phyloP scores from a whole-genome alignment of 2,797 vertebrate species.

The Sandelia bainsii region DNA sequence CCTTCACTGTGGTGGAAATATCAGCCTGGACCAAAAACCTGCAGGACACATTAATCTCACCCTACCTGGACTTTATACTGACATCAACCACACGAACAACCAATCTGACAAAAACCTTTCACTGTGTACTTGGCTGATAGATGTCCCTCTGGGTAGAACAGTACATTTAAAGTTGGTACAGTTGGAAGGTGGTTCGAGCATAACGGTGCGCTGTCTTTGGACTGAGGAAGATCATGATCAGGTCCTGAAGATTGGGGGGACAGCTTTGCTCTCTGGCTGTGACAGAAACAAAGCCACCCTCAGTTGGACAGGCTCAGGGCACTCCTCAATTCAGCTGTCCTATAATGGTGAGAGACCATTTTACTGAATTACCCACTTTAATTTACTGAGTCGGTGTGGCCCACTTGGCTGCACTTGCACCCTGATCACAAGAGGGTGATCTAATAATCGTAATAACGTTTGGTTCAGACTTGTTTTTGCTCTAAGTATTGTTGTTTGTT shows the following conservation, averaged over 20 bases:
- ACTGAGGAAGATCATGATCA: not conserved
- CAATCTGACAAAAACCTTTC: slow-evolving; percentile 14
- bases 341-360: slow-evolving; percentile 70
- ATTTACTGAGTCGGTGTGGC: slow-evolving; percentile 22
- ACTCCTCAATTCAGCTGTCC: slow-evolving; percentile 56
- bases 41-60: slow-evolving; percentile 57
- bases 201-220: slow-evolving; percentile 59
- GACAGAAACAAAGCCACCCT: slow-evolving; percentile 64
- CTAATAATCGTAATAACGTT: slow-evolving; percentile 37
- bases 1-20: slow-evolving; percentile 51
- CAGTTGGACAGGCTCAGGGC: slow-evolving; percentile 62
- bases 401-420: slow-evolving; percentile 1
- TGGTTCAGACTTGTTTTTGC: slow-evolving; percentile 15
- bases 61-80: slow-evolving; percentile 34
- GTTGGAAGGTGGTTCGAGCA: slow-evolving; percentile 44
- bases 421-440: slow-evolving; percentile 49
- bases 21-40: slow-evolving; percentile 56
- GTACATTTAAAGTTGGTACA: slow-evolving; percentile 48
- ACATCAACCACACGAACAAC: not conserved
- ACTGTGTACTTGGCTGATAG: slow-evolving; percentile 71
- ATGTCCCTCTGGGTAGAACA: slow-evolving; percentile 43
- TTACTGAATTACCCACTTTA: slow-evolving; percentile 24
- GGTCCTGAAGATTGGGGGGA: slow-evolving; percentile 28
- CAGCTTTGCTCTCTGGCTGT: slow-evolving; percentile 51
- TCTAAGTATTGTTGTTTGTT: not conserved